Evolutionary conservation across 2,888 invertebrate species (phyloP).

Genomic region (Endomychus coccineus): DNA sequence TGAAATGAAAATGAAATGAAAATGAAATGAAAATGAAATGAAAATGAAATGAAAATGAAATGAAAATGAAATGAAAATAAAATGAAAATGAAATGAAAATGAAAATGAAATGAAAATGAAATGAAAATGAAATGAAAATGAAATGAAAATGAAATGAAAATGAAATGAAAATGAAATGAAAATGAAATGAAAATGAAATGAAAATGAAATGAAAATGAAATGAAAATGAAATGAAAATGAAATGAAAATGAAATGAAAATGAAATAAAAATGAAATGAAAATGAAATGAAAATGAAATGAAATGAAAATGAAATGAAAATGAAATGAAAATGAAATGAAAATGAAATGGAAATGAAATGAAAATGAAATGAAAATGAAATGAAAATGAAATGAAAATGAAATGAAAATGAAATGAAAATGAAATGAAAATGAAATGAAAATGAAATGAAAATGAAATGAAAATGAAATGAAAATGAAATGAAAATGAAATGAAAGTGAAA

Average conservation of each 20-base stretch:
- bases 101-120: not conserved
- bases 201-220: slow-evolving; percentile 1
- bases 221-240: not conserved
- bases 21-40: not conserved
- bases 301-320: not conserved
- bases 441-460: not conserved
- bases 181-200: not conserved
- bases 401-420: not conserved
- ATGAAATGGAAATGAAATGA: not conserved
- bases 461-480: not conserved
- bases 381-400: not conserved
- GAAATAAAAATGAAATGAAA: not conserved
- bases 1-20: not conserved
- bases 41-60: slow-evolving; percentile 1
- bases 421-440: not conserved
- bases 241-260: not conserved
- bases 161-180: not conserved
- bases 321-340: not conserved
- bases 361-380: not conserved
- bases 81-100: slow-evolving; percentile 1
- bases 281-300: not conserved
- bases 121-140: not conserved
- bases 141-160: slow-evolving; percentile 1
- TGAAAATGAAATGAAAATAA: not conserved
- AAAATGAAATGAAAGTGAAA: slow-evolving; percentile 1